Conservation (phyloP, 2,797 vertebrate species). For the Vireo griseus region DNA sequence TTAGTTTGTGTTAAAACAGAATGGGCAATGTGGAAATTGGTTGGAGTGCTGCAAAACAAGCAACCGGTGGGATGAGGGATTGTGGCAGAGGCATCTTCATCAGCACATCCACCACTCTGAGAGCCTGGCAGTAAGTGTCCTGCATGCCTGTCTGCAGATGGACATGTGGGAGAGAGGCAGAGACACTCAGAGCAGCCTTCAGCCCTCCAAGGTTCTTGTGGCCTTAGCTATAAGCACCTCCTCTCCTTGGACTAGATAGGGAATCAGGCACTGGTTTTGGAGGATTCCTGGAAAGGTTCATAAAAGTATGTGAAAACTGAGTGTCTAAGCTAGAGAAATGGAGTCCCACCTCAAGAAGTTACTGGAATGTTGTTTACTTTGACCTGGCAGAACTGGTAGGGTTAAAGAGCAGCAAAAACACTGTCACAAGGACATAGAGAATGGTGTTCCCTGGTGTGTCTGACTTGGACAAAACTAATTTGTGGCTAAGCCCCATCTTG, state of each 20-base stretch:
- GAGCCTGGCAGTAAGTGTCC: background rate
- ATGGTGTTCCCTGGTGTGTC: background rate
- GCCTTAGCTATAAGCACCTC: background rate
- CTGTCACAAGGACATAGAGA: rapidly evolving
- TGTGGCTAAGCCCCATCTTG: background rate
- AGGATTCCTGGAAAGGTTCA: background rate
- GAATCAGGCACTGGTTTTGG: background rate
- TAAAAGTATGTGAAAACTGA: background rate
- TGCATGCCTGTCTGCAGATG: background rate
- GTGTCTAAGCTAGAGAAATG: background rate
- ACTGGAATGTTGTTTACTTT: background rate
- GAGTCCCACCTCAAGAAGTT: background rate
- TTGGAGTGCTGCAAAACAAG: background rate
- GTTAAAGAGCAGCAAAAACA: background rate
- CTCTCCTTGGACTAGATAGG: background rate
- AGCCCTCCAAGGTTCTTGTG: background rate
- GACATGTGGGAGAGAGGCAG: background rate
- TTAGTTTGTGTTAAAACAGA: background rate
- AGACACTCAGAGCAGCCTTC: background rate
- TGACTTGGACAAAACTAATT: background rate
- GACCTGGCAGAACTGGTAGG: background rate
- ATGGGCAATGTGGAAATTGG: background rate
- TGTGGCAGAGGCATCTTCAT: background rate
- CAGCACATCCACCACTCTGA: background rate
- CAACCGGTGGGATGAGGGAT: background rate